Percentiles rank a stretch among this genome's conserved stretches.
Evolutionary conservation across 2,888 invertebrate genomes (phyloP).

Genomic region (Tetragonisca angustula): DNA sequence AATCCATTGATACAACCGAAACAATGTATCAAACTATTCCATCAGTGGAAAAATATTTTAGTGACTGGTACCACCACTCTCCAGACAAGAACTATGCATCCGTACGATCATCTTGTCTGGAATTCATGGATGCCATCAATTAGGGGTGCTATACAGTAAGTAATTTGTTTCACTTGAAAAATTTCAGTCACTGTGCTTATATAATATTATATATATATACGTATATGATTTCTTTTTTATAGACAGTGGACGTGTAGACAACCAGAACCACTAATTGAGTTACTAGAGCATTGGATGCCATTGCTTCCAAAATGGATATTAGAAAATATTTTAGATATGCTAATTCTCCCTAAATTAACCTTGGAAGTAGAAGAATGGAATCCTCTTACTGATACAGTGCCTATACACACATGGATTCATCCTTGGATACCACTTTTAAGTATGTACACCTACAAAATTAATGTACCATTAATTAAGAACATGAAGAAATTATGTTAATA

Average conservation of each 20-base stretch:
- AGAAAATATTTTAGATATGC: slow-evolving; percentile 92
- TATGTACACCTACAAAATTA: slow-evolving; percentile 74
- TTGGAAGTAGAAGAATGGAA: slow-evolving; percentile 96
- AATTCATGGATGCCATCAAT: slow-evolving; percentile 95
- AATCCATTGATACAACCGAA: slow-evolving; percentile 90
- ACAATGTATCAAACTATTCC: slow-evolving; percentile 87
- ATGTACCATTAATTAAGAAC: neutral
- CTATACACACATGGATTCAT: slow-evolving; percentile 98
- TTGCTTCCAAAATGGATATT: slow-evolving; percentile 93
- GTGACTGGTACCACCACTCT: slow-evolving; percentile 78
- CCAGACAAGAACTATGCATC: slow-evolving; percentile 85
- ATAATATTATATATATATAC: slow-evolving; percentile 64
- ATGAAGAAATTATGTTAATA: neutral
- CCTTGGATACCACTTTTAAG: slow-evolving; percentile 97
- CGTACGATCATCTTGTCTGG: slow-evolving; percentile 94
- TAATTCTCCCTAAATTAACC: slow-evolving; percentile 90
- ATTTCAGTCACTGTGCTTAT: slow-evolving; percentile 8
- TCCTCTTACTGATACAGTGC: slow-evolving; percentile 96
- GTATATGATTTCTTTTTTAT: slow-evolving; percentile 68
- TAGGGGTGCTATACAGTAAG: slow-evolving; percentile 89
- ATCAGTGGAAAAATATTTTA: slow-evolving; percentile 90
- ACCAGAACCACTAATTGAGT: slow-evolving; percentile 90
- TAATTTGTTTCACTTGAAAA: slow-evolving; percentile 68
- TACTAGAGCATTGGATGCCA: slow-evolving; percentile 93
- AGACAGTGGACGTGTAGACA: slow-evolving; percentile 93